Evolutionary conservation across 2,888 invertebrate species (phyloP).

Genomic region (Tenthredo distinguenda): DNA sequence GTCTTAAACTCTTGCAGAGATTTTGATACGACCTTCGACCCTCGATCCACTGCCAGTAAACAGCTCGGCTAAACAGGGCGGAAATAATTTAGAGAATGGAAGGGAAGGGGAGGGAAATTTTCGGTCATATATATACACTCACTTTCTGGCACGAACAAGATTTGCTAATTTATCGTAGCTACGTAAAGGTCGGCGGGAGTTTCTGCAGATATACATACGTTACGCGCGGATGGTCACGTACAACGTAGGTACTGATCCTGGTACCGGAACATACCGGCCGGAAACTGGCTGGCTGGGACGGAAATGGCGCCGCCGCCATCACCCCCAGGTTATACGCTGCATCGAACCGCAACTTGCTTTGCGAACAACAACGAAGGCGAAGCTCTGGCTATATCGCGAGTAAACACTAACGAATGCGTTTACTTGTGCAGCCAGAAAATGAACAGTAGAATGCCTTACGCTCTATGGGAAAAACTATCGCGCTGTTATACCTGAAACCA

Average conservation of each 20-base stretch:
- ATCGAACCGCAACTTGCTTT: slow-evolving; percentile 42
- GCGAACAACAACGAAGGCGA: background rate
- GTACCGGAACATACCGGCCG: slow-evolving; percentile 65
- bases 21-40: background rate
- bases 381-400: background rate
- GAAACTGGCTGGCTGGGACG: slow-evolving; percentile 62
- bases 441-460: background rate
- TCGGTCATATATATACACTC: background rate
- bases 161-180: slow-evolving; percentile 15
- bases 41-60: background rate
- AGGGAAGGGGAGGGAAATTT: background rate
- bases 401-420: background rate
- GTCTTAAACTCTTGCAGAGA: background rate
- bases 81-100: background rate
- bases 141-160: background rate
- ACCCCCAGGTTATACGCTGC: slow-evolving; percentile 34
- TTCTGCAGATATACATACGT: slow-evolving; percentile 55
- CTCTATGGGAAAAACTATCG: too few species aligned
- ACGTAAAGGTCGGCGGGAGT: background rate
- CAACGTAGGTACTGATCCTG: slow-evolving; percentile 48
- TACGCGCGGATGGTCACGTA: slow-evolving; percentile 61
- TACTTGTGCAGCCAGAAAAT: background rate
- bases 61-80: background rate
- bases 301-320: slow-evolving; percentile 62
- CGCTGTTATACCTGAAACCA: too few species aligned